Percentiles rank a stretch among this genome's conserved stretches.
phyloP scores from a whole-genome alignment of 2,888 invertebrate species.

The Cheilosia grossa region DNA sequence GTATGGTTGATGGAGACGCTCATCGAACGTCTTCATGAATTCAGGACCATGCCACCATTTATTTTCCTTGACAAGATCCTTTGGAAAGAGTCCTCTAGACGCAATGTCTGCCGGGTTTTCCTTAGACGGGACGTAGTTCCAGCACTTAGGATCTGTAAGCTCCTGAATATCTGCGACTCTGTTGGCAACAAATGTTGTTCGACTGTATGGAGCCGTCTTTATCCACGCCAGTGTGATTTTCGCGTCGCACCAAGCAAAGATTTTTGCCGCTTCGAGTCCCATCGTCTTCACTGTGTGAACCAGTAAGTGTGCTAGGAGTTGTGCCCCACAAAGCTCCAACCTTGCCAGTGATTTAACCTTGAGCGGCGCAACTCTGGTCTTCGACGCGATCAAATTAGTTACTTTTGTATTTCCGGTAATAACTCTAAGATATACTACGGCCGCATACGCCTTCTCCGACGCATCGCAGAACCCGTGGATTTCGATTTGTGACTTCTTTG shows the following conservation, averaged over 20 bases:
- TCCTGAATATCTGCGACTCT: slow-evolving; percentile 74
- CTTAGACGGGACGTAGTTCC: slow-evolving; percentile 74
- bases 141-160: slow-evolving; percentile 39
- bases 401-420: neutral
- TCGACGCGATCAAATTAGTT: slow-evolving; percentile 9
- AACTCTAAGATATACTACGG: slow-evolving; percentile 39
- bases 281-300: neutral
- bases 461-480: slow-evolving; percentile 63
- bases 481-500: slow-evolving; percentile 19
- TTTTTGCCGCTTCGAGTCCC: slow-evolving; percentile 10
- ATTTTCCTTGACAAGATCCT: slow-evolving; percentile 43
- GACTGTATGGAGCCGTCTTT: slow-evolving; percentile 45
- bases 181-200: slow-evolving; percentile 72
- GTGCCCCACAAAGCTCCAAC: slow-evolving; percentile 75
- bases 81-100: slow-evolving; percentile 69
- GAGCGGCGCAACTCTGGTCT: slow-evolving; percentile 44
- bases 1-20: neutral
- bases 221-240: slow-evolving; percentile 61
- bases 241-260: slow-evolving; percentile 26
- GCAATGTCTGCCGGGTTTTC: slow-evolving; percentile 75
- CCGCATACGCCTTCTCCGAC: slow-evolving; percentile 52
- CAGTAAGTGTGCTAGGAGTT: slow-evolving; percentile 29
- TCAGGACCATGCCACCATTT: slow-evolving; percentile 59
- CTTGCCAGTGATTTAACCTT: slow-evolving; percentile 48
- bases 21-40: neutral